These are phyloP conservation scores for Chauna torquata DNA, from an alignment of 2,113 vertebrate genomes.

Conservation along the genomic window DNA sequence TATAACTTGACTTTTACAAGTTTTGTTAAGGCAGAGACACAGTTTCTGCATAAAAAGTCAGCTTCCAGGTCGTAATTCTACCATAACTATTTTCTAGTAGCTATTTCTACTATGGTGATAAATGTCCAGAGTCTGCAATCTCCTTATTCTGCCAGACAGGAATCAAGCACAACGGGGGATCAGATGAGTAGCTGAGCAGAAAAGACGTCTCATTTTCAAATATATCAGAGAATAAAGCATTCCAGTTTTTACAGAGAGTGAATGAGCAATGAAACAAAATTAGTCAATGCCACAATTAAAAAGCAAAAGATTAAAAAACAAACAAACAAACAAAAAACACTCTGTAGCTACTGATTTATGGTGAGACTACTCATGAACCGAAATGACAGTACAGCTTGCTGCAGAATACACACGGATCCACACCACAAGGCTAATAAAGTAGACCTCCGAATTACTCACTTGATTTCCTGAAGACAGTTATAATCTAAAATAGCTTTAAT, in stretches of 20 bases:
- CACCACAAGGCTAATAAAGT: neutral
- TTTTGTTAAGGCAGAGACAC: neutral
- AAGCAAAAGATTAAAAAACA: neutral
- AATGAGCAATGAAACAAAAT: neutral
- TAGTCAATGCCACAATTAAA: neutral
- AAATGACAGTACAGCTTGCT: neutral
- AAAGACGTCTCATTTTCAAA: neutral
- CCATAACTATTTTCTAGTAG: neutral
- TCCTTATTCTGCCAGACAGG: neutral
- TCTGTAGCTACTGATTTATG: neutral
- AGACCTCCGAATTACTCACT: neutral
- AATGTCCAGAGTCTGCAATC: neutral
- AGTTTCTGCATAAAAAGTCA: neutral
- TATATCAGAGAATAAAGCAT: neutral
- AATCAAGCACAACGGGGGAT: neutral
- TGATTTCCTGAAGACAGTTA: constrained; percentile 4
- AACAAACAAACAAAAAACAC: neutral
- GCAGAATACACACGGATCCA: neutral
- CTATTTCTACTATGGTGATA: neutral
- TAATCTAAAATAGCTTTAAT: constrained; percentile 41
- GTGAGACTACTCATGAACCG: neutral
- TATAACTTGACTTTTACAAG: neutral
- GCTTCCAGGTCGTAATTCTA: neutral
- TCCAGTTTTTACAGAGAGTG: neutral
- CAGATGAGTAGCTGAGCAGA: neutral